These are phyloP conservation scores for Sapajus apella DNA, from an alignment of 2,113 vertebrate genomes.

Conservation along the genomic window DNA sequence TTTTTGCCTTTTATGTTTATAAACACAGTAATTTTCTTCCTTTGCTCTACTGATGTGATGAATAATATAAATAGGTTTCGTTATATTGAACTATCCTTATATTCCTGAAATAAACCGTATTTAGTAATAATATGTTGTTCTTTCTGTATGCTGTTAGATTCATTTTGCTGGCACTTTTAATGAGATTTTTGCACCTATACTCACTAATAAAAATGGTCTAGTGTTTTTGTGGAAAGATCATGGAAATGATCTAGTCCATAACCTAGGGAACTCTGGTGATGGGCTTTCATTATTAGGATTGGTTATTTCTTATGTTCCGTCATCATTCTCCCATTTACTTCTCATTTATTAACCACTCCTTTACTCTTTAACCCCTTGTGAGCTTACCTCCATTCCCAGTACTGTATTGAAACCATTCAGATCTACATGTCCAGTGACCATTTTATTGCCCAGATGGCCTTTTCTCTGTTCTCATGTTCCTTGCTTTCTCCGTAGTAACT, in stretches of 20 bases:
- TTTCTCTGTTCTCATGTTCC: background rate
- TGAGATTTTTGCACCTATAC: background rate
- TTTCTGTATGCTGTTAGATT: constrained; percentile 4
- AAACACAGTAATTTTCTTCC: constrained; percentile 49
- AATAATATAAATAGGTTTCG: constrained; percentile 31
- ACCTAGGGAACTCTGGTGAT: background rate
- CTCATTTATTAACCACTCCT: background rate
- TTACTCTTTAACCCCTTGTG: background rate
- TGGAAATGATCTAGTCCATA: background rate
- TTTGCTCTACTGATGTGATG: constrained; percentile 20
- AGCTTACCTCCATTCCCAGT: background rate
- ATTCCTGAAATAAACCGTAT: background rate
- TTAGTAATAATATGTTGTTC: background rate
- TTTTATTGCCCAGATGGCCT: background rate
- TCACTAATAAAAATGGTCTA: constrained; percentile 23
- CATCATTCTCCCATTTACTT: constrained; percentile 19
- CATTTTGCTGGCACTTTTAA: background rate
- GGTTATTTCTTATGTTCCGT: constrained; percentile 20
- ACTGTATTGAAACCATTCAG: background rate
- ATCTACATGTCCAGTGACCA: background rate
- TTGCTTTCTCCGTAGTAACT: background rate
- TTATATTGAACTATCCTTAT: constrained; percentile 13
- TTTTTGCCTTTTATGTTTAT: constrained; percentile 37
- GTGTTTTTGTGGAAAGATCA: background rate
- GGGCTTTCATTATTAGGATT: background rate